A percentile compares a stretch with the other conserved stretches of the same genome.
Evolutionary conservation across 2,113 vertebrate species (phyloP).

Genomic region (Gorsachius goisagi): DNA sequence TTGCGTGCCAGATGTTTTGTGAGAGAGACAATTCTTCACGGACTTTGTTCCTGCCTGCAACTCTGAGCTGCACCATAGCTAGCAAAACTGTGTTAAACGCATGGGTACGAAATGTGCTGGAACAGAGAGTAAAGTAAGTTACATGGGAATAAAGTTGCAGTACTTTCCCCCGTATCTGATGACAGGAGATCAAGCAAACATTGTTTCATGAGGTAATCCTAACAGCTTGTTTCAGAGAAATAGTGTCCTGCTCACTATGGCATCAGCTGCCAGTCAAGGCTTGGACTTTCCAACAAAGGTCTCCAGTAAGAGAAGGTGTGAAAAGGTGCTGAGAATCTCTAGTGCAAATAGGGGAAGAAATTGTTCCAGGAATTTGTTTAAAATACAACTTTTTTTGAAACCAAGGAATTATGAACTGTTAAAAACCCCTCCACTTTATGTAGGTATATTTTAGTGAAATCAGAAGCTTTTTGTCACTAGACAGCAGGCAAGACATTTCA

Average conservation of each 20-base stretch:
- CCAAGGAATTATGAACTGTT: background rate
- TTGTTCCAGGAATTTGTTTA: background rate
- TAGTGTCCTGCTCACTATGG: background rate
- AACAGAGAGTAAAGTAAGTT: background rate
- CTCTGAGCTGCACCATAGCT: background rate
- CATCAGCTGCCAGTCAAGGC: background rate
- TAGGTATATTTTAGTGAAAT: background rate
- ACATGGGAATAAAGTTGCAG: background rate
- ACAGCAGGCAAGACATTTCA: background rate
- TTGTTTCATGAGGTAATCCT: background rate
- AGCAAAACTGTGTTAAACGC: background rate
- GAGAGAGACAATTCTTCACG: background rate
- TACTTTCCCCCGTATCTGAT: background rate
- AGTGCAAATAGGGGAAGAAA: background rate
- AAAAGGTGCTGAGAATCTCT: background rate
- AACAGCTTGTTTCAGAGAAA: background rate
- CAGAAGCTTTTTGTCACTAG: background rate
- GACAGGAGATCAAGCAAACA: background rate
- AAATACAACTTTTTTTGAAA: background rate
- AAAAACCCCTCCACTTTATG: fast-evolving
- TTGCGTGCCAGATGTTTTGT: background rate
- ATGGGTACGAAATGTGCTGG: background rate
- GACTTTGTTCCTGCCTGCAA: background rate
- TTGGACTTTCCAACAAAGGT: background rate
- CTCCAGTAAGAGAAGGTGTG: background rate